These are phyloP conservation scores for Brienomyrus brachyistius DNA, from an alignment of 2,113 vertebrate species.

Conservation along the genomic window DNA sequence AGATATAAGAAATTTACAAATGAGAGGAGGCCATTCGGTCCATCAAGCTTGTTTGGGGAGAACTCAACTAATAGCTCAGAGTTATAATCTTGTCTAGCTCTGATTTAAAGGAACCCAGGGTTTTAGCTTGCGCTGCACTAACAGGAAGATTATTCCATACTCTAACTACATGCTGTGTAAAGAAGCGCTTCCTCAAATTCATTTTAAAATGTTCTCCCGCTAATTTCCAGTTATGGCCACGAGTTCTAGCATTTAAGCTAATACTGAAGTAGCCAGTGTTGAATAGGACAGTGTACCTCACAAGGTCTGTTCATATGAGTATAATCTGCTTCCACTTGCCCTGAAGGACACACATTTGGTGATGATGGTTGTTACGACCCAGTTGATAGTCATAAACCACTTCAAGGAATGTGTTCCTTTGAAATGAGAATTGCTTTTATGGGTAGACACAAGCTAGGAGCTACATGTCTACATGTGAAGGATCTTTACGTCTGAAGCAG, in stretches of 20 bases:
- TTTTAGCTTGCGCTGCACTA: too few relatives aligned
- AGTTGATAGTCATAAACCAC: background rate
- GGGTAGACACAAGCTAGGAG: background rate
- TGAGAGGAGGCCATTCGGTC: too few relatives aligned
- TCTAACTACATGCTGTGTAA: too few relatives aligned
- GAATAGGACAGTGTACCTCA: background rate
- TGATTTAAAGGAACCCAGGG: too few relatives aligned
- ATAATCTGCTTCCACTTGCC: background rate
- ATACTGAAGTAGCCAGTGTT: background rate
- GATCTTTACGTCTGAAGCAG: background rate
- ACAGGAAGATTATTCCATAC: too few relatives aligned
- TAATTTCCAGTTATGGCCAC: too few relatives aligned
- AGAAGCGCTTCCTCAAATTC: too few relatives aligned
- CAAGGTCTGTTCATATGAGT: background rate
- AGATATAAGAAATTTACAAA: background rate
- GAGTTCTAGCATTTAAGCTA: too few relatives aligned
- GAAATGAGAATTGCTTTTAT: background rate
- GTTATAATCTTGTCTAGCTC: too few relatives aligned
- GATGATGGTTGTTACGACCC: background rate
- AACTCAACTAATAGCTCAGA: too few relatives aligned
- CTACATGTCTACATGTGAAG: background rate
- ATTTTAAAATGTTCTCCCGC: too few relatives aligned
- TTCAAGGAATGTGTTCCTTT: background rate
- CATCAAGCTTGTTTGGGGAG: too few relatives aligned
- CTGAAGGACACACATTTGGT: background rate